Evolutionary conservation across 2,113 vertebrate genomes (phyloP).

Genomic region (Laticauda laticaudata): DNA sequence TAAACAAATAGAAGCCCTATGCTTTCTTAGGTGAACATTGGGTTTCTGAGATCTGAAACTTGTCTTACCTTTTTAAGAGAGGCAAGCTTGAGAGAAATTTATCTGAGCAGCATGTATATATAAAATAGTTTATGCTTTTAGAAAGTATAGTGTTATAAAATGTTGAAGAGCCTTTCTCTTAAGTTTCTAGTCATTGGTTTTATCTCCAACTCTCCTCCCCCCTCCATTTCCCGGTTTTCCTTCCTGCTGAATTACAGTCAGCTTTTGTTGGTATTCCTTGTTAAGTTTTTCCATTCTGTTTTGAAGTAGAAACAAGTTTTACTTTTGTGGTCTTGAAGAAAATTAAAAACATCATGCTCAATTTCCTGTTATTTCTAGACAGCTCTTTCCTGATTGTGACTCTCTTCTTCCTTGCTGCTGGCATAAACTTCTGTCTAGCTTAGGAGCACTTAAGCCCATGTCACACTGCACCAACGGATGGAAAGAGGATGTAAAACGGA

Average conservation of each 20-base stretch:
- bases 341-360: not conserved
- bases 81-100: not conserved
- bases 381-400: not conserved
- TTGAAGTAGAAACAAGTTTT: not conserved
- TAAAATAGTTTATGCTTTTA: not conserved
- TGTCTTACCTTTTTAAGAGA: slow-evolving; percentile 1
- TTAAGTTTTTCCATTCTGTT: not conserved
- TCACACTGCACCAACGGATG: no score
- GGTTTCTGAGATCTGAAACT: not conserved
- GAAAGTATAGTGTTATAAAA: not conserved
- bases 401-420: slow-evolving; percentile 21
- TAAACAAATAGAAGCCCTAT: not conserved
- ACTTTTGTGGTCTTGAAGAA: not conserved
- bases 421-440: slow-evolving; percentile 11
- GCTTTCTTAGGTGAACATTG: not conserved
- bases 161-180: not conserved
- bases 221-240: not conserved
- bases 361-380: not conserved
- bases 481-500: no score
- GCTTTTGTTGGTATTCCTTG: not conserved
- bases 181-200: not conserved
- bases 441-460: slow-evolving; percentile 8
- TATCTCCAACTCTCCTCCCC: not conserved
- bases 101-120: slow-evolving; percentile 4
- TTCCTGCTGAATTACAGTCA: not conserved